Conservation (phyloP, 2,113 vertebrate genomes). For the Shinisaurus crocodilurus region DNA sequence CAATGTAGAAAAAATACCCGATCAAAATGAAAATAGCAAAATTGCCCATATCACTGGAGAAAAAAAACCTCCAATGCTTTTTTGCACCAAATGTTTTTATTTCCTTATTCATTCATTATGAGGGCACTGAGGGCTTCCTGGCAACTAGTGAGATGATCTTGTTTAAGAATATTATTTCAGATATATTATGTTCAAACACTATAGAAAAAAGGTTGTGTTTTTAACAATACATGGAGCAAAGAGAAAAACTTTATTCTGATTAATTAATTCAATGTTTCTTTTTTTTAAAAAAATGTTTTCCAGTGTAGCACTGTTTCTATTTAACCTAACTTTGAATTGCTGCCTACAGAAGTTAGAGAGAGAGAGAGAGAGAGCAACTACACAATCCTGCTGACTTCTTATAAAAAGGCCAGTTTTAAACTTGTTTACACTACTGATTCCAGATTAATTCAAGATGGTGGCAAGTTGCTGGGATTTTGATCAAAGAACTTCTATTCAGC, state of each 20-base stretch:
- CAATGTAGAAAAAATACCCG: accelerated
- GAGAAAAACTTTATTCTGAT: constrained; percentile 53
- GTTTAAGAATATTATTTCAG: background rate
- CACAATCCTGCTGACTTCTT: constrained; percentile 76
- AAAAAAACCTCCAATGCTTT: background rate
- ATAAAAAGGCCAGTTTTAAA: constrained; percentile 78
- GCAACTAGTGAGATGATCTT: background rate
- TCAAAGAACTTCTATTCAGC: constrained; percentile 88
- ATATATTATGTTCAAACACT: background rate
- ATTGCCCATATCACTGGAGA: too few relatives aligned
- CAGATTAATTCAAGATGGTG: constrained; percentile 92
- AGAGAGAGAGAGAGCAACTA: constrained; percentile 65
- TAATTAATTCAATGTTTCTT: constrained; percentile 65
- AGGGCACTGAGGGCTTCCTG: background rate
- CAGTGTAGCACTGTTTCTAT: constrained; percentile 73
- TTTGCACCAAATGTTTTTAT: background rate
- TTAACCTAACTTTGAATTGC: constrained; percentile 75
- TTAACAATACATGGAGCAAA: constrained; percentile 28
- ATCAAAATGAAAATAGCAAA: background rate
- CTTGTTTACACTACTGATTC: constrained; percentile 84
- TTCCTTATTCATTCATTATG: accelerated
- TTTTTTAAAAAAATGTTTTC: constrained; percentile 64
- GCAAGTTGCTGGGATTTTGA: constrained; percentile 81
- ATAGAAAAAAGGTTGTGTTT: background rate
- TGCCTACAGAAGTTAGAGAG: constrained; percentile 68